These are phyloP conservation scores for Macropis europaea DNA, from an alignment of 2,888 invertebrate genomes.

Conservation along the genomic window DNA sequence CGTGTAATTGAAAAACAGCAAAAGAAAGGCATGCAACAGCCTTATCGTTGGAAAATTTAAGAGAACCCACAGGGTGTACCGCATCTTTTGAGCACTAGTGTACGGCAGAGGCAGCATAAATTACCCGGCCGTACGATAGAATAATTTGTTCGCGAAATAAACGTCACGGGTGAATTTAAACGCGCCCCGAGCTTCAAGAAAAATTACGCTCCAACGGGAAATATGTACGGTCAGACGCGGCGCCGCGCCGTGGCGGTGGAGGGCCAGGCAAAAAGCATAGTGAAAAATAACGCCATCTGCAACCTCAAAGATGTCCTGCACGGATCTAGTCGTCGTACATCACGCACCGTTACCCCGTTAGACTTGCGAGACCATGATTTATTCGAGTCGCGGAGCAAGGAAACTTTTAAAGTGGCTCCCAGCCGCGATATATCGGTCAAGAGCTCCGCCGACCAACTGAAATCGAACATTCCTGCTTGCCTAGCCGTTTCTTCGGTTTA, in stretches of 20 bases:
- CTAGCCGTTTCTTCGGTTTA: constrained; percentile 5
- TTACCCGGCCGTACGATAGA: too few species aligned
- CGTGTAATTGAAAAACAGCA: too few species aligned
- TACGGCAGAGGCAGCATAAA: too few species aligned
- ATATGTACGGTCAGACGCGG: constrained; percentile 5
- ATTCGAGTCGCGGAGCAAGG: constrained; percentile 34
- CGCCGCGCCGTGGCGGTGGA: background rate
- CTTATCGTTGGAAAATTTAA: too few species aligned
- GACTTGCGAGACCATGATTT: constrained; percentile 50
- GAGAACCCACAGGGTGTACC: too few species aligned
- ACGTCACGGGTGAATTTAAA: background rate
- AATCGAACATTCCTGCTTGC: constrained; percentile 1
- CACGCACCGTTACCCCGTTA: constrained; percentile 42
- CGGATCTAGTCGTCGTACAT: constrained; percentile 32
- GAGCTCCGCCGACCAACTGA: background rate
- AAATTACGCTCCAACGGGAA: constrained; percentile 5
- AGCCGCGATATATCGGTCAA: constrained; percentile 45
- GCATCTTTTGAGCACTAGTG: too few species aligned
- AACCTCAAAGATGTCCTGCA: constrained; percentile 49
- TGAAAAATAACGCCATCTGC: constrained; percentile 52
- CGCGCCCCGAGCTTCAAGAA: background rate
- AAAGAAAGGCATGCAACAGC: too few species aligned
- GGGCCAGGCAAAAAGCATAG: background rate
- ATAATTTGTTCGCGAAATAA: constrained; percentile 10
- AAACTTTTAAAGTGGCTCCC: constrained; percentile 55